Evolutionary conservation across 2,113 vertebrate species (phyloP), one percentile per base, ranked within the genome.

Genomic region (Thinocorus orbignyianus): DNA sequence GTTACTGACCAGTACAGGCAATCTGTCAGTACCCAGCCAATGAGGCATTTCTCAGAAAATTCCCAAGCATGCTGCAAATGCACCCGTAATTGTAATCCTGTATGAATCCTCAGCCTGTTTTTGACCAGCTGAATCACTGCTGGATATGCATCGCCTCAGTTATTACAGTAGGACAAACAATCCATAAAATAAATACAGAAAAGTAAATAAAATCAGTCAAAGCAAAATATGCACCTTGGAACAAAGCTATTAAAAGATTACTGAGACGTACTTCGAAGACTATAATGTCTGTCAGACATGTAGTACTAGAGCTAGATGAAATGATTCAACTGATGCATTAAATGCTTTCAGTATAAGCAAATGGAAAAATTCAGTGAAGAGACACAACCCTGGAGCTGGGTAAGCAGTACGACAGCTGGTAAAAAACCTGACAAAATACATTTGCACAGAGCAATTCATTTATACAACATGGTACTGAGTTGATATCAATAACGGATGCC

Each of bases 351-450:
- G 30, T 60, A 79, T 46, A 79, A 78, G 41, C 30, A 60, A 80
- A 37, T 17, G 26, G 54, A 72, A 95, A 69, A 95, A 49, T 24
- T 48, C 54, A 14, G 33, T 64, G 68, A 72, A 90, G 85, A 94
- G 37, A 54, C 79, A 58, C 23, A 86, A 55, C 39, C 23, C 51
- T 71, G 73, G 55, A 86, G 61, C 5, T 61, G 24, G 58, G 49
- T 90, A 76, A 82, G 71, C 61, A 79, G 57, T 11, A 17, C 76
- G 71, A 87, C 69, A 65, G 72, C 65, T 79, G 57, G 70, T 77
- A 87, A 85, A 84, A 92, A 93, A 87, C n/a, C 24, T 82, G 35
- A 90, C 95, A 90, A 95, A 94, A 91, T 37, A 54, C 16, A 57
- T 92, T 96, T 94, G 37, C 58, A 26, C 26, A 49, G 33, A 93